phyloP scores from a whole-genome alignment of 2,113 vertebrate species.

The Leucopternis melanops region DNA sequence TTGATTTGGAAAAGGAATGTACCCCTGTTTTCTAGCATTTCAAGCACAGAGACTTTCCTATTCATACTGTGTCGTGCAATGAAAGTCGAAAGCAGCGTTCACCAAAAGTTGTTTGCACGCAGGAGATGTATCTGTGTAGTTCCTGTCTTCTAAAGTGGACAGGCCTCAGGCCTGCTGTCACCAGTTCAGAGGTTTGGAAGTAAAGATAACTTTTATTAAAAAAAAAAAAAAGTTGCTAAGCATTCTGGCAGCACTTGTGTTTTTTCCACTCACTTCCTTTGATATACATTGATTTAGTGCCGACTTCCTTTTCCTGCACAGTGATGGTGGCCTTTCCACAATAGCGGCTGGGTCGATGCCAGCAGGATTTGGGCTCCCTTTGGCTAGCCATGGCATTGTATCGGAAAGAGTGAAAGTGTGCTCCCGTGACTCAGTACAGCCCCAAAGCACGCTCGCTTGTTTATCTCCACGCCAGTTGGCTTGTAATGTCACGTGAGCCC shows the following conservation, averaged over 20 bases:
- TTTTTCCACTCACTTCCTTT: constrained; percentile 86
- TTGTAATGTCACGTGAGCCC: not conserved
- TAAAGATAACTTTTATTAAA: not conserved
- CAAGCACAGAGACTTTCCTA: not conserved
- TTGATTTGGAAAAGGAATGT: not conserved
- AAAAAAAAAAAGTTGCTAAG: not conserved
- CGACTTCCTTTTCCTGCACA: constrained; percentile 91
- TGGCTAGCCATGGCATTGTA: not conserved
- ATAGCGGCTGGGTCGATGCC: constrained; percentile 78
- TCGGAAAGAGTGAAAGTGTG: constrained; percentile 73
- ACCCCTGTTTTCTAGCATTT: not conserved
- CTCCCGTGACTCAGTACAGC: not conserved
- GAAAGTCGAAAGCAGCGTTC: not conserved
- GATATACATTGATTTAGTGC: constrained; percentile 80
- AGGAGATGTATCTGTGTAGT: not conserved
- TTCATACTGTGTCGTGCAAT: fast-evolving
- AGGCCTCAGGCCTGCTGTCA: not conserved
- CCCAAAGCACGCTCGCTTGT: not conserved
- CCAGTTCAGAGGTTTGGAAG: not conserved
- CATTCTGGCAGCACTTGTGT: constrained; percentile 70
- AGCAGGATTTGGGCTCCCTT: constrained; percentile 67
- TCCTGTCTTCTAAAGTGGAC: not conserved
- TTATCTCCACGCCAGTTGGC: not conserved
- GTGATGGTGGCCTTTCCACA: constrained; percentile 76
- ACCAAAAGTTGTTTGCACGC: not conserved